Evolutionary conservation across 2,888 invertebrate genomes (phyloP).

Genomic region (Neria commutata): DNA sequence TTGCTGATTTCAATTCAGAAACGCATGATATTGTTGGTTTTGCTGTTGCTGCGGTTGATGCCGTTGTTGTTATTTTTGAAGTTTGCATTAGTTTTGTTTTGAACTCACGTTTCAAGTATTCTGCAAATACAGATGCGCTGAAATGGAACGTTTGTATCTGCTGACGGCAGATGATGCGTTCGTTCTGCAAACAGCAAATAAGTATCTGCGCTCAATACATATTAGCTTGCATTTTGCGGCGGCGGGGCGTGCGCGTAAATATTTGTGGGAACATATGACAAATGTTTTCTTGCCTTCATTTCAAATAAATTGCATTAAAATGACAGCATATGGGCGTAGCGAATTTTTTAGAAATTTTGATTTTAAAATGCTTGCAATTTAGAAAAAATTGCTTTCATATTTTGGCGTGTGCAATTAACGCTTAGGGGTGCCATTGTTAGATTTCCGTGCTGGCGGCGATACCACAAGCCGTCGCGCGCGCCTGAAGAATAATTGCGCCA

Average conservation of each 20-base stretch:
- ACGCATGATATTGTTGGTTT: not conserved
- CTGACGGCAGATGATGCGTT: conserved; percentile 22
- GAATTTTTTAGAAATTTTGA: not conserved
- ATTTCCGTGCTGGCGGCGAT: not conserved
- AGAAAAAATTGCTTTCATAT: not conserved
- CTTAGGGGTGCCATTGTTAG: not conserved
- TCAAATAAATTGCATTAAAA: not conserved
- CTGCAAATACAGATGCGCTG: conserved; percentile 26
- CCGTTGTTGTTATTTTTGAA: not conserved
- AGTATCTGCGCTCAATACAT: not conserved
- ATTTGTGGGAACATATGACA: not conserved
- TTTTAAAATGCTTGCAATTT: not conserved
- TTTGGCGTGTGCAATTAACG: not conserved
- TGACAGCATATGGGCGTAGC: not conserved
- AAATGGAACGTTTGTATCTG: conserved; percentile 24
- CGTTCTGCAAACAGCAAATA: conserved; percentile 2
- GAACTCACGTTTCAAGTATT: conserved; percentile 20
- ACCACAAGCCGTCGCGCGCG: not conserved
- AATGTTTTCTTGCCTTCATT: not conserved
- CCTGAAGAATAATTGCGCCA: too few relatives aligned
- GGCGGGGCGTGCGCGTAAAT: not conserved
- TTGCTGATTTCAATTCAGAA: too few relatives aligned
- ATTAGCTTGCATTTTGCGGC: not conserved
- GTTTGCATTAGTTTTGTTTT: not conserved
- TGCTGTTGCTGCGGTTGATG: not conserved